Base-by-base conservation (phyloP, 2,113 vertebrate genomes). In the Oreamnos americanus region DNA sequence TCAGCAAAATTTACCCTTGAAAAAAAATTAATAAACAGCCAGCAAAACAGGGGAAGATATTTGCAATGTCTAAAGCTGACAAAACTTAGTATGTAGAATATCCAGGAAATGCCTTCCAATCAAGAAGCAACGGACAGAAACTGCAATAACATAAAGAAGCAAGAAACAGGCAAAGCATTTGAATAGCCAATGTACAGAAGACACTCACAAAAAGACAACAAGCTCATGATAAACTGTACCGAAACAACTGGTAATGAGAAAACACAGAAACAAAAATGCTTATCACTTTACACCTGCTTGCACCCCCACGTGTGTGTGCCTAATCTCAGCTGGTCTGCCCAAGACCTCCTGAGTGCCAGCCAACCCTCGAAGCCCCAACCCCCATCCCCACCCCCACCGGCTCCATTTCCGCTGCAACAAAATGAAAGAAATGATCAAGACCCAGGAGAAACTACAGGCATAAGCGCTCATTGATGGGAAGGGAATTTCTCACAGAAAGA, bases 11-110 rank as follows among this genome's bases (percentile, higher is more conserved):
- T 78, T 87, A 71, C 26, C 30, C 21, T 53, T 49, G 82, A 21
- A 21, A 51, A 97, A 97, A 83, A 19, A 86, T 30, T 86, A 60
- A 90, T 67, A 94, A 97, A 53, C 7, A 60, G 15, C 21, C 43
- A 92, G 51, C 4, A 96, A 49, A 86, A 92, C 23, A 76, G 49
- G 4, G 19, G 67, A 74, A 94, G 45, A 19, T 81, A 49, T 81
- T 11, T 81, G 9, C 14, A 49, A 11, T 49, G 7, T 78, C 28
- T 92, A 96, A 92, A 90, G 23, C 33, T 78, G 49, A 67, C n/a
- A 55, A 84, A 71, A 21, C 30, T 25, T 60, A 89, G 17, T 49
- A 47, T n/a, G 7, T 30, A 86, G 43, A 47, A 57, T n/a, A 91
- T 21, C 21, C 23, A 85, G 87, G 76, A 95, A 88, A 96, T 30